Conservation (phyloP, 1,140 invertebrate species). For the Fopius arisanus region DNA sequence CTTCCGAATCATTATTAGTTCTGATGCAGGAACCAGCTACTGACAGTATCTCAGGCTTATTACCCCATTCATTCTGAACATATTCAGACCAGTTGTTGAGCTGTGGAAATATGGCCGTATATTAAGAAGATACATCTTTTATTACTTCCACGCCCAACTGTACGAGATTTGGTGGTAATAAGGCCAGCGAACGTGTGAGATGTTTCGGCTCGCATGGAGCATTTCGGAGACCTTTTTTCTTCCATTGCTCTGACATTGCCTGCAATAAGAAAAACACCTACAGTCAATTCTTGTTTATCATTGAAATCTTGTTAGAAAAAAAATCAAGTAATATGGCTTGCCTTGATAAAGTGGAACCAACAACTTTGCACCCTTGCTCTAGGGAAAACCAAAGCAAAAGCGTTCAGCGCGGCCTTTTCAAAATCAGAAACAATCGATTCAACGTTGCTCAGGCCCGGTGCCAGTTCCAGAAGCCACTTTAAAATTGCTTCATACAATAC, state of each 20-base stretch:
- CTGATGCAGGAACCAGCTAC: not conserved
- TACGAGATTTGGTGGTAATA: not conserved
- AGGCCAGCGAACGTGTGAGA: not conserved
- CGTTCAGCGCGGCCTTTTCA: not conserved
- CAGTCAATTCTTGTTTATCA: no score
- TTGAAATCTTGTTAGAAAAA: no score
- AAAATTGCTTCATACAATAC: not conserved
- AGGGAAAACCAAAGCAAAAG: not conserved
- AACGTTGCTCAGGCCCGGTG: not conserved
- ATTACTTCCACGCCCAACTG: not conserved
- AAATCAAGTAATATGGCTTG: slow-evolving; percentile 10
- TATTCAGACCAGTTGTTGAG: not conserved
- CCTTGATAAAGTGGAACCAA: slow-evolving; percentile 22
- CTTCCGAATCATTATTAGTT: not conserved
- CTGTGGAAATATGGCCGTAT: not conserved
- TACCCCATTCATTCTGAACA: not conserved
- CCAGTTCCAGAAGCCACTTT: not conserved
- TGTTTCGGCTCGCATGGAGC: not conserved
- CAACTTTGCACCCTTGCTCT: not conserved
- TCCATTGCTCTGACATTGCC: not conserved
- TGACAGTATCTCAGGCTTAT: not conserved
- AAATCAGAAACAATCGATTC: not conserved
- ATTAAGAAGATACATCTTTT: not conserved
- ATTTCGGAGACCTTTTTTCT: not conserved
- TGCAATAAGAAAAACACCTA: not conserved